Base-by-base conservation (phyloP, 2,888 invertebrate species). In the Erannis defoliaria region DNA sequence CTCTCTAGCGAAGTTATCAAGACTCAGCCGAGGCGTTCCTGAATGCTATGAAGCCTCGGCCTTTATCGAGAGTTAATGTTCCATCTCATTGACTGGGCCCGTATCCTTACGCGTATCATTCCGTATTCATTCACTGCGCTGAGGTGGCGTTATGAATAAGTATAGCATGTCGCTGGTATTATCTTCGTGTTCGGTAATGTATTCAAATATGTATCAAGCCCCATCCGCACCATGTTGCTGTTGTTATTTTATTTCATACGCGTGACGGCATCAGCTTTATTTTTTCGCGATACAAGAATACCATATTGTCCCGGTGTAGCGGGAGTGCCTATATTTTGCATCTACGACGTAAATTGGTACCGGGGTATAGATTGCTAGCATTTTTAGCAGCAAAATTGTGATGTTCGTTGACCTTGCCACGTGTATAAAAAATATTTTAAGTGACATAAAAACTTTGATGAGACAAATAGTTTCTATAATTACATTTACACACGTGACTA, bases 141-240 rank as follows among this genome's bases (percentile, higher is more conserved):
- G 83, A 82, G 86, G 77, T 82, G 83, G 78, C 83, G 88, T 86
- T 89, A 90, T 92, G 91, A 92, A 90, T 90, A 89, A 88, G 89
- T 88, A 87, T 85, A 80, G 79, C 82, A 81, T 87, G 86, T 86
- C 80, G 82, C 81, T 78, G 80, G 88, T 84, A 88, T 89, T 90
- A 90, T 89, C 86, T 89, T 85, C 88, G 86, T 89, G 87, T 85
- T 88, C 85, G 71, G 90, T 92, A 91, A 93, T 92, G 83, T 92
- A 92, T 93, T 92, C 92, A 93, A 93, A 92, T 93, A 92, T 90
- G 90, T 92, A 92, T 91, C 89, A 89, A 86, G 88, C 86, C 82
- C 85, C 88, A 87, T 88, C 86, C 90, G 86, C 89, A 85, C 85
- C 86, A 80, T 86, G 87, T 86, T 87, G 86, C 77, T 86, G 84